Evolutionary conservation across 2,113 vertebrate species (phyloP).

Genomic region (Pyxicephalus adspersus): DNA sequence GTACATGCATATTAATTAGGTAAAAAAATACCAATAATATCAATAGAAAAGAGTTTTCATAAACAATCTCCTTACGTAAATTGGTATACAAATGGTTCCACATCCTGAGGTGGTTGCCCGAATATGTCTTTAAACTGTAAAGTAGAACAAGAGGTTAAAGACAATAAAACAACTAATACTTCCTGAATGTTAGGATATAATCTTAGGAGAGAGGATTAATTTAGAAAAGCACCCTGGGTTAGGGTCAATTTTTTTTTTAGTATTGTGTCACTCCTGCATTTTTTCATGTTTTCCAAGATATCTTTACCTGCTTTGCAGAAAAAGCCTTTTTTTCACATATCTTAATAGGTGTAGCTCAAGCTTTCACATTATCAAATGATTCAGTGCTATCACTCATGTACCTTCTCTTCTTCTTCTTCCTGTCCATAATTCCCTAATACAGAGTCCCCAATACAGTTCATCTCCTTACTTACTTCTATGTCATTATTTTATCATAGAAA

Average conservation of each 20-base stretch:
- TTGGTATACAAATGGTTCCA: constrained; percentile 8
- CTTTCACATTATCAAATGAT: no score
- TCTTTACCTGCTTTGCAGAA: not conserved
- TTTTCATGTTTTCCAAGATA: not conserved
- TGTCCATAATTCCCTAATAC: no score
- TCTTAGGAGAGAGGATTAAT: not conserved
- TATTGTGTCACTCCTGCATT: no score
- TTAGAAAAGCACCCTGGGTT: no score
- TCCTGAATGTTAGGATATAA: not conserved
- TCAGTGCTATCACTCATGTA: no score
- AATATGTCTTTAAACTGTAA: constrained; percentile 21
- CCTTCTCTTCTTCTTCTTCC: no score
- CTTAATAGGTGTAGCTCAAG: not conserved
- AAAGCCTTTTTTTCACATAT: not conserved
- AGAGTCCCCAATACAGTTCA: no score
- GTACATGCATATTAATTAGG: not conserved
- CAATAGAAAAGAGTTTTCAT: not conserved
- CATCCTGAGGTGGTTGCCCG: not conserved
- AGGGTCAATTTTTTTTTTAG: no score
- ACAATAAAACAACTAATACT: not conserved
- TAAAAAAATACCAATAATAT: not conserved
- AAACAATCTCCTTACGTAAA: constrained; percentile 4
- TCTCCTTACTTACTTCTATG: no score
- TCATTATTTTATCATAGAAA: no score
- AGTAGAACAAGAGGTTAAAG: not conserved